Percentiles rank a stretch among this genome's conserved stretches.
Conservation (phyloP, 2,797 vertebrate genomes). For the Molossus alvarezi region DNA sequence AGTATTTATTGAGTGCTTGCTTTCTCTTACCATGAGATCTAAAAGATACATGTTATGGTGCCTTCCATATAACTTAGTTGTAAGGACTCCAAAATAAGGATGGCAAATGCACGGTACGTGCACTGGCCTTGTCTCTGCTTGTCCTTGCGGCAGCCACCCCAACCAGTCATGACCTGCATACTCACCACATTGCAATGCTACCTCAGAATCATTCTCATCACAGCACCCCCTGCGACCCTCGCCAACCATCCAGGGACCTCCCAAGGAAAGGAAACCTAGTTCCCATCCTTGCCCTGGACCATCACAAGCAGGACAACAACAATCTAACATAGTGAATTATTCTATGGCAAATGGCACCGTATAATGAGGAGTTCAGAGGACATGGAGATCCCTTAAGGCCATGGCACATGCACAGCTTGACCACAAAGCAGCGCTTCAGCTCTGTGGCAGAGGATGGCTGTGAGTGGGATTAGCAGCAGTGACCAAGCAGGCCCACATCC, state of each 20-base stretch:
- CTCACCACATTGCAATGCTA: background rate
- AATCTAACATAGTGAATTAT: background rate
- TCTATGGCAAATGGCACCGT: background rate
- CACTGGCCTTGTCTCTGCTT: background rate
- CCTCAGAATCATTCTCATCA: background rate
- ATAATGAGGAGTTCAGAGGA: background rate
- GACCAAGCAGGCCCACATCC: background rate
- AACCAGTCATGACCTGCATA: background rate
- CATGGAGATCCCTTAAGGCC: background rate
- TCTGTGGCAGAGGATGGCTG: background rate
- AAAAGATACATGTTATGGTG: background rate
- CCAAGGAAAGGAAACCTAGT: background rate
- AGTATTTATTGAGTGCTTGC: constrained; percentile 63
- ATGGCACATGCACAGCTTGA: background rate
- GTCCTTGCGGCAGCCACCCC: background rate
- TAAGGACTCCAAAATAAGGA: background rate
- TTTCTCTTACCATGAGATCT: constrained; percentile 14
- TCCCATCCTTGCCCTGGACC: background rate
- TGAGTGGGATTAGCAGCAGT: background rate
- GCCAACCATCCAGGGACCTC: background rate
- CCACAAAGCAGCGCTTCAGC: background rate
- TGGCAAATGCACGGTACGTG: background rate
- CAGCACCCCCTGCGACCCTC: background rate
- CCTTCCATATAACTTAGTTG: background rate
- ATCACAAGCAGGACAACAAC: background rate